A percentile compares a stretch with the other conserved stretches of the same genome.
Conservation (phyloP, 2,113 vertebrate species). For the Procavia capensis region DNA sequence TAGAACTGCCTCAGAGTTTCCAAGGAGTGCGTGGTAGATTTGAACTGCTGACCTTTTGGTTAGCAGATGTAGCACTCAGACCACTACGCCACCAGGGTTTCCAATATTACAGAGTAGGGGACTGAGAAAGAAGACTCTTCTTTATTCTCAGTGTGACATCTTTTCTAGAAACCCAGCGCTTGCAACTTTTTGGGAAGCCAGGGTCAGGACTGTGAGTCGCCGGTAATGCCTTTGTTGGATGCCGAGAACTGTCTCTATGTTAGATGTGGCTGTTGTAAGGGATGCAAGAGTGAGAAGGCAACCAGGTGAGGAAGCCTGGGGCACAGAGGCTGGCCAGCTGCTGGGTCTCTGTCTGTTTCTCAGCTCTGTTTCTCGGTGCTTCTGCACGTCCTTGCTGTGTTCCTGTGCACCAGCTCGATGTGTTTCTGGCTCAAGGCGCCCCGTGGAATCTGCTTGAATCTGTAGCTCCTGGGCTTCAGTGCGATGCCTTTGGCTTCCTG, state of each 20-base stretch:
- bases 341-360: not conserved
- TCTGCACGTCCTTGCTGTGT: not conserved
- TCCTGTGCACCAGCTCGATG: not conserved
- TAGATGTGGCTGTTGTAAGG: not conserved
- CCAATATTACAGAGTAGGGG: no score
- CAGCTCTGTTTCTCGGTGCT: not conserved
- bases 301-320: not conserved
- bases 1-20: no score
- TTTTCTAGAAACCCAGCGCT: not conserved
- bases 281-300: not conserved
- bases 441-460: not conserved
- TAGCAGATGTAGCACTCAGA: no score
- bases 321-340: not conserved
- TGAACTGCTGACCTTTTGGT: no score
- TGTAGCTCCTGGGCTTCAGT: not conserved
- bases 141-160: not conserved
- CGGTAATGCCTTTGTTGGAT: not conserved
- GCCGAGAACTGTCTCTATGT: not conserved
- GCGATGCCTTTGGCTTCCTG: not conserved
- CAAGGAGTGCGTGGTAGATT: no score
- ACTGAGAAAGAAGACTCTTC: slow-evolving; percentile 3
- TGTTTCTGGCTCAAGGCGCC: not conserved
- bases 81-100: no score
- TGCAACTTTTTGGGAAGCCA: not conserved
- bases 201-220: not conserved